Percentiles rank a stretch among this genome's conserved stretches.
These are phyloP conservation scores for Pandemis cinnamomeana DNA, from an alignment of 2,888 invertebrate genomes.

Conservation along the genomic window DNA sequence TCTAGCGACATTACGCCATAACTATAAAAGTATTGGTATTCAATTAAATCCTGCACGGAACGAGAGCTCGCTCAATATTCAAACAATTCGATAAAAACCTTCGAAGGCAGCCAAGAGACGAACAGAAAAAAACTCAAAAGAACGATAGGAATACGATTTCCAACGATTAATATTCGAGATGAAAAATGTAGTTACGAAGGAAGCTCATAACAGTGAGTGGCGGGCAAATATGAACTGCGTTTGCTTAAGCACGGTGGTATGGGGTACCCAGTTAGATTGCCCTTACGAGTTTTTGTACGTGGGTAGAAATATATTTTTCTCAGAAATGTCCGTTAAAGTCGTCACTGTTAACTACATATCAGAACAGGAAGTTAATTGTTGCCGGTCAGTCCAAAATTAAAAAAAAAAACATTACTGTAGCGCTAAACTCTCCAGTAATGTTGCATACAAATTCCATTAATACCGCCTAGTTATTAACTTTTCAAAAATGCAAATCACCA, in stretches of 20 bases:
- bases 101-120: conserved; percentile 27
- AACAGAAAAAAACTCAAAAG: conserved; percentile 45
- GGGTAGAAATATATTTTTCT: neutral
- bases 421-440: too few relatives aligned
- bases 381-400: too few relatives aligned
- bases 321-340: too few relatives aligned
- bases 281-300: conserved; percentile 27
- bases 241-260: conserved; percentile 23
- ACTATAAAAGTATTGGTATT: neutral
- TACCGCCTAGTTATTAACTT: too few relatives aligned
- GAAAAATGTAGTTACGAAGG: conserved; percentile 66
- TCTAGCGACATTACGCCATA: neutral
- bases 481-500: too few relatives aligned
- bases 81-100: conserved; percentile 43
- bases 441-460: too few relatives aligned
- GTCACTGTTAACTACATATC: too few relatives aligned
- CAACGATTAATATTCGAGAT: conserved; percentile 77
- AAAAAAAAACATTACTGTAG: too few relatives aligned
- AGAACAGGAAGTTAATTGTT: too few relatives aligned
- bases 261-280: conserved; percentile 5
- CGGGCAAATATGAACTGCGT: conserved; percentile 56
- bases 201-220: conserved; percentile 72
- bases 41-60: conserved; percentile 30
- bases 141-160: conserved; percentile 67
- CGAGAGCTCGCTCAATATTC: conserved; percentile 45